phyloP scores from a whole-genome alignment of 2,113 vertebrate species.

The Carettochelys insculpta region DNA sequence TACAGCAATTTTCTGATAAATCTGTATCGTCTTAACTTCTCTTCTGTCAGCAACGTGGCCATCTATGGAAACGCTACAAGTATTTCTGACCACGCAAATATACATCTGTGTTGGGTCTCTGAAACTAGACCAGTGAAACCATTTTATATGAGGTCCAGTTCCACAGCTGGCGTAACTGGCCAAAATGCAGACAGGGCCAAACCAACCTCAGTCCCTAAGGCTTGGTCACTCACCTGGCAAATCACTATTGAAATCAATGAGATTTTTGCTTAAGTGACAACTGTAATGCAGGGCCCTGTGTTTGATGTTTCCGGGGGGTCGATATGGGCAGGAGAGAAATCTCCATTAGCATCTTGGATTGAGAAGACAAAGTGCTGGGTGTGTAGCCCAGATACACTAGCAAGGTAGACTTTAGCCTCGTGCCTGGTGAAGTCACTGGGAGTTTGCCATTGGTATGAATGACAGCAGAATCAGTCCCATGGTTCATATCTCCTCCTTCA shows the following conservation, averaged over 20 bases:
- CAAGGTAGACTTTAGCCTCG: background rate
- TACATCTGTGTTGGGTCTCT: background rate
- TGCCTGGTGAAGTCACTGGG: background rate
- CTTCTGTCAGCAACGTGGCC: background rate
- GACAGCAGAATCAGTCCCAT: background rate
- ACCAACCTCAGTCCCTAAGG: background rate
- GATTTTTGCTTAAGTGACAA: background rate
- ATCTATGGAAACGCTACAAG: background rate
- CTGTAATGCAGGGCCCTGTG: background rate
- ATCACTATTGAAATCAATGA: background rate
- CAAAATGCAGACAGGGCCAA: background rate
- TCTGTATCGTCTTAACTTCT: background rate
- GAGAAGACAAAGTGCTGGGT: background rate
- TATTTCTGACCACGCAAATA: background rate
- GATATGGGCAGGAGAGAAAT: background rate
- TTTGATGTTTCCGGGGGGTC: background rate
- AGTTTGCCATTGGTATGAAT: background rate
- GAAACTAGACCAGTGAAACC: background rate
- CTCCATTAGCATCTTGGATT: background rate
- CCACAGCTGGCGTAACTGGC: background rate
- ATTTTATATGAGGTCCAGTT: background rate
- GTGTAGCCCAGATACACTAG: background rate
- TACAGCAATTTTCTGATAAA: background rate
- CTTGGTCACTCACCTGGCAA: background rate
- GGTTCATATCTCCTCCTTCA: background rate